These are phyloP conservation scores for Heteronetta atricapilla DNA, from an alignment of 2,113 vertebrate species.

Conservation along the genomic window DNA sequence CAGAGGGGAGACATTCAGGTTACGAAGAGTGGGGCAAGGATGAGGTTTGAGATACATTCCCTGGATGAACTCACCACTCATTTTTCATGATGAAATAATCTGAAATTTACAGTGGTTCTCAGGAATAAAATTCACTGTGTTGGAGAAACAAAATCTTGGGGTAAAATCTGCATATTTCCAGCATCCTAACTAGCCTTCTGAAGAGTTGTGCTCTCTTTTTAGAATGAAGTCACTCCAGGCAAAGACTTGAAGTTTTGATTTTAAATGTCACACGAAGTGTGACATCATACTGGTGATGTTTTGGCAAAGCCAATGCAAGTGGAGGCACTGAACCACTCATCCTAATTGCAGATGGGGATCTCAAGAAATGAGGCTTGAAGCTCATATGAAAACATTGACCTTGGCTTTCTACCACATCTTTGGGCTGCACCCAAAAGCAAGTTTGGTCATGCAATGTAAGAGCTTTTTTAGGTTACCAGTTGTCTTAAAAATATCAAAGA, in stretches of 20 bases:
- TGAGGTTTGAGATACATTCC: neutral
- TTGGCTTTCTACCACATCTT: neutral
- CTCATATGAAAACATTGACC: neutral
- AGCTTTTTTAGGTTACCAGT: neutral
- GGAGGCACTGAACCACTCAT: neutral
- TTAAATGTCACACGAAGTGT: neutral
- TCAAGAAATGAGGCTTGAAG: rapidly evolving
- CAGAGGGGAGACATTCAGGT: rapidly evolving
- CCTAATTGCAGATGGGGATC: neutral
- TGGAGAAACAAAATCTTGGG: neutral
- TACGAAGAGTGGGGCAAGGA: neutral
- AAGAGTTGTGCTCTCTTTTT: neutral
- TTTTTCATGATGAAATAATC: neutral
- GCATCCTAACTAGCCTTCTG: neutral
- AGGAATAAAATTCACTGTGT: neutral
- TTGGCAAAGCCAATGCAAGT: neutral
- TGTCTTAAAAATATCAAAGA: neutral
- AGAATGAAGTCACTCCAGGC: neutral
- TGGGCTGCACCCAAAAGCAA: neutral
- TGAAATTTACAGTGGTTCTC: neutral
- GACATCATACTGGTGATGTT: rapidly evolving
- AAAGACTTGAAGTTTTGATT: neutral
- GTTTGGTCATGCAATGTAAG: neutral
- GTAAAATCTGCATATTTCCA: neutral
- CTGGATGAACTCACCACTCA: neutral